phyloP scores from a whole-genome alignment of 35 echinoderm and acorn worm species.

The Patiria miniata region DNA sequence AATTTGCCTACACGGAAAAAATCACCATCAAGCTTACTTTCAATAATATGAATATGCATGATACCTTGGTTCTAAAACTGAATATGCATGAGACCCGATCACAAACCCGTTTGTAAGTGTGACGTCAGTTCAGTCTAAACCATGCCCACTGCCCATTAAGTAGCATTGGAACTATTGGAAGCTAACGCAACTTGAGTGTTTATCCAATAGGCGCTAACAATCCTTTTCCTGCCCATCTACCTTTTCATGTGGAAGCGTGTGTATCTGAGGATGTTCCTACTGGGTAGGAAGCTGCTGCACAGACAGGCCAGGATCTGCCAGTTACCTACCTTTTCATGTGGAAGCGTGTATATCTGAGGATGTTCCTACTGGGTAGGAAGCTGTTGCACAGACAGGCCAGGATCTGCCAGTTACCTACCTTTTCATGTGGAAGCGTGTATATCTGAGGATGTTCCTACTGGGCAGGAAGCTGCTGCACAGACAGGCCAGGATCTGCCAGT shows the following conservation, averaged over 20 bases:
- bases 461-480: no score
- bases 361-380: slow-evolving; percentile 92
- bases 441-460: no score
- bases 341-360: slow-evolving; percentile 92
- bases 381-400: slow-evolving; percentile 78
- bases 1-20: slow-evolving; percentile 53
- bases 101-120: no score
- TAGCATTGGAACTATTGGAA: no score
- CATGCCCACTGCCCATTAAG: no score
- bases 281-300: slow-evolving; percentile 83
- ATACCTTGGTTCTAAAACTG: neutral
- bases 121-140: no score
- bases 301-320: slow-evolving; percentile 95
- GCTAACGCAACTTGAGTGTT: no score
- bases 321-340: slow-evolving; percentile 96
- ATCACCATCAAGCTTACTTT: neutral
- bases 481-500: no score
- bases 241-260: slow-evolving; percentile 92
- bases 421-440: no score
- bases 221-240: no score
- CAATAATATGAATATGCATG: neutral
- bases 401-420: slow-evolving; percentile 98
- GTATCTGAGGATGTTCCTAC: slow-evolving; percentile 93
- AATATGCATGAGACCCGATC: no score
- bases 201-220: no score